These are phyloP conservation scores for Penaeus vannamei DNA, from an alignment of 1,140 invertebrate genomes.

Conservation along the genomic window DNA sequence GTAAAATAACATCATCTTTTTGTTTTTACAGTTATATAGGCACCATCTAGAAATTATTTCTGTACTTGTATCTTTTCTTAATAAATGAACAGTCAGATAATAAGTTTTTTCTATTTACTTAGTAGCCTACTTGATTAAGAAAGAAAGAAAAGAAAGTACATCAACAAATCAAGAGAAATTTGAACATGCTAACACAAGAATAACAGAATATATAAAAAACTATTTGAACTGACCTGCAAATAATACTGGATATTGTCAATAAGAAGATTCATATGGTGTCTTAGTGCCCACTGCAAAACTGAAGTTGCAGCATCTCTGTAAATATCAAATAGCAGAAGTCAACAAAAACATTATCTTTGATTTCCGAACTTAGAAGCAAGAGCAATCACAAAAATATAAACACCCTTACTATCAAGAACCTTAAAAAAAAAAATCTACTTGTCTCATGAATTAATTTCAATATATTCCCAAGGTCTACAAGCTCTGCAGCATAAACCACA, in stretches of 20 bases:
- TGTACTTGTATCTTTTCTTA: background rate
- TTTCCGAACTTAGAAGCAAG: too few species aligned
- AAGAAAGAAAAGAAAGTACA: too few species aligned
- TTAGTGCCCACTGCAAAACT: slow-evolving; percentile 48
- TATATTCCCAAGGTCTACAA: background rate
- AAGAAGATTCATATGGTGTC: slow-evolving; percentile 60
- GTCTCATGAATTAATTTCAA: too few species aligned
- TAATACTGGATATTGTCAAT: slow-evolving; percentile 64
- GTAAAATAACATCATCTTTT: background rate
- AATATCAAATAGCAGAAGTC: background rate
- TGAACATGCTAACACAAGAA: background rate
- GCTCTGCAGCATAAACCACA: background rate
- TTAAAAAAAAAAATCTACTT: too few species aligned
- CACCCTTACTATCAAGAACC: too few species aligned
- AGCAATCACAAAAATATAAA: too few species aligned
- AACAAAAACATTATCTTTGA: too few species aligned
- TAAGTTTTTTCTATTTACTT: too few species aligned
- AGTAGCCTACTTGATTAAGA: too few species aligned
- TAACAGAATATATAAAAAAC: background rate
- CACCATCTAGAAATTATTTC: background rate
- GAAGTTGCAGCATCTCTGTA: slow-evolving; percentile 28
- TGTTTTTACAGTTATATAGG: background rate
- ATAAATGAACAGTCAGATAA: too few species aligned
- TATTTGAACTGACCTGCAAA: slow-evolving; percentile 42
- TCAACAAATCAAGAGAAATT: too few species aligned